A percentile compares a stretch with the other conserved stretches of the same genome.
phyloP scores from a whole-genome alignment of 1,140 invertebrate species.

The Arctopsyche grandis region DNA sequence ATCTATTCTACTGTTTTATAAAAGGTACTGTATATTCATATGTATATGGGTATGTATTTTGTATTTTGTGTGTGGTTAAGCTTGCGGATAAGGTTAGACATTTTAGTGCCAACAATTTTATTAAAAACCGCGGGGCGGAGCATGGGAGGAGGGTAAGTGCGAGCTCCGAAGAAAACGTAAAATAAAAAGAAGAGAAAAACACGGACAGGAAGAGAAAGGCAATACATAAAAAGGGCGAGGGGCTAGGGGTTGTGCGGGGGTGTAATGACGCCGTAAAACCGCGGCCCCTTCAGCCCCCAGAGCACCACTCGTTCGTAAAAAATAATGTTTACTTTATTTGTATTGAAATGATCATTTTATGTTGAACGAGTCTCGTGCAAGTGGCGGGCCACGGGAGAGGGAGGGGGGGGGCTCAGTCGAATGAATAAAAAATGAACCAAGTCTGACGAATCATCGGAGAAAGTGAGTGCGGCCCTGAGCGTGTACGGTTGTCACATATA shows the following conservation, averaged over 20 bases:
- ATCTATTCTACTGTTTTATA: too few species aligned
- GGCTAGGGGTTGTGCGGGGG: conserved; percentile 13
- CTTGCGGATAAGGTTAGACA: conserved; percentile 9
- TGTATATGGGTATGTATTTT: background rate
- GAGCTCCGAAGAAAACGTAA: conserved; percentile 28
- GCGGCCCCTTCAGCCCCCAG: conserved; percentile 32
- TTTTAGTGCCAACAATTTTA: conserved; percentile 27
- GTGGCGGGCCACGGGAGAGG: background rate
- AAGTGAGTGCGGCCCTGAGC: background rate
- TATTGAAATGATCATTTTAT: conserved; percentile 54
- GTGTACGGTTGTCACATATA: background rate
- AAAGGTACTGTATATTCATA: background rate
- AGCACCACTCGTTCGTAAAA: conserved; percentile 49
- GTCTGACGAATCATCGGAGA: conserved; percentile 8
- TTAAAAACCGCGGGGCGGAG: conserved; percentile 19
- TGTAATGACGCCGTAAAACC: conserved; percentile 52
- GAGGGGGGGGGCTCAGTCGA: background rate
- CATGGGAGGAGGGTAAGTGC: conserved; percentile 28
- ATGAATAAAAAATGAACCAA: conserved; percentile 22
- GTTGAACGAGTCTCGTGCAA: conserved; percentile 44
- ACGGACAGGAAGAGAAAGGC: conserved; percentile 33
- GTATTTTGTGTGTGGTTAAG: background rate
- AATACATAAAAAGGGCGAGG: conserved; percentile 46
- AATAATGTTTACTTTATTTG: conserved; percentile 54
- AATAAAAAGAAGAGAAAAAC: conserved; percentile 24